A percentile compares a stretch with the other conserved stretches of the same genome.
These are phyloP conservation scores for Tor tambroides DNA, from an alignment of 2,113 vertebrate genomes.

Conservation along the genomic window DNA sequence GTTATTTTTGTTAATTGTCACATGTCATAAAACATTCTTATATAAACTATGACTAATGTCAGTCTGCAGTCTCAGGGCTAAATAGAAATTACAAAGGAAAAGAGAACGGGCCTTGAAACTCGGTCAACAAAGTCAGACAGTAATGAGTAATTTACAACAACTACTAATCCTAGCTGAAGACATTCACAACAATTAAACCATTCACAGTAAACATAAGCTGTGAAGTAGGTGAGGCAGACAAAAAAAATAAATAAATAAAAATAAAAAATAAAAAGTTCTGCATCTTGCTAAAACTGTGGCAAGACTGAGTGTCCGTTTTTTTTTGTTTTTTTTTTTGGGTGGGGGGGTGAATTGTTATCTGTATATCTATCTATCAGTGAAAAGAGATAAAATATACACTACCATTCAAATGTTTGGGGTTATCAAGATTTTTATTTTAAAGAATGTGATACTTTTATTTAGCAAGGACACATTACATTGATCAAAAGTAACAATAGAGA, in stretches of 20 bases:
- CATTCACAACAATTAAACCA: neutral
- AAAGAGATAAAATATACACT: neutral
- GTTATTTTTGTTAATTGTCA: constrained; percentile 21
- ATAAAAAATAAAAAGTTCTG: too few relatives aligned
- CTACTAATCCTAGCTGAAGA: neutral
- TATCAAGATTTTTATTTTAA: neutral
- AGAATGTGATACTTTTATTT: neutral
- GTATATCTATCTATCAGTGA: too few relatives aligned
- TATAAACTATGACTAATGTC: constrained; percentile 41
- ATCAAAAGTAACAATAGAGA: too few relatives aligned
- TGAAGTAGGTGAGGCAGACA: neutral
- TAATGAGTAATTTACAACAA: constrained; percentile 3
- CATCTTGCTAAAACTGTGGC: neutral
- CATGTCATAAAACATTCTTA: neutral
- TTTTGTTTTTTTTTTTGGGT: too few relatives aligned
- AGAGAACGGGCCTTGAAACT: neutral
- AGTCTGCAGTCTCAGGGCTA: constrained; percentile 8
- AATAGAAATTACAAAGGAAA: neutral
- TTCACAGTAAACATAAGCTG: neutral
- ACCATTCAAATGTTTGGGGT: neutral
- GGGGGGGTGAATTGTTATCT: too few relatives aligned
- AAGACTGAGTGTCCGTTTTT: too few relatives aligned
- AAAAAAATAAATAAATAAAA: too few relatives aligned
- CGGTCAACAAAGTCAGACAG: neutral
- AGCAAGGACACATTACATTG: neutral